Evolutionary conservation across 2,888 invertebrate species (phyloP), one percentile per base, ranked within the genome.

Genomic region (Bembecia ichneumoniformis): DNA sequence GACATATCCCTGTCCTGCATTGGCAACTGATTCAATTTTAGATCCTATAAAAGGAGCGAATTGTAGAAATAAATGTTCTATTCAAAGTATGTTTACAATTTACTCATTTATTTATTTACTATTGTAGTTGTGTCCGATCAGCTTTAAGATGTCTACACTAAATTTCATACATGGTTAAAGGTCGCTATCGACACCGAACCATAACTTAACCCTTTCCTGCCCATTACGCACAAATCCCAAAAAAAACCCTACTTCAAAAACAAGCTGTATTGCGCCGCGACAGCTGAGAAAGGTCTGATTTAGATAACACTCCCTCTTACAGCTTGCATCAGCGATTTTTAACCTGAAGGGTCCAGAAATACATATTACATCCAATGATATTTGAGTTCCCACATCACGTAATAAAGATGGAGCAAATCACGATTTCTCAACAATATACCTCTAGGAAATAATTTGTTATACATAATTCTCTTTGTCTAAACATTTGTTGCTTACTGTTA

Each of bases 261-360:
- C 44, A 44, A 44, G 44, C 15, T 44, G 44, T 14, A 15, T 17
- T 16, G 44, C 13, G 44, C 17, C 44, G 15, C 44, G 44, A 16
- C 43, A 40, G 40, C 49, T 35, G 13, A 11, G 9, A n/a, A 47
- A 53, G 57, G 56, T 62, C 59, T 58, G 58, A 62, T 62, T 58
- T 55, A 60, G 62, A 63, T 60, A 58, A 59, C 58, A 52, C 50
- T 47, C 55, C 58, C 54, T 55, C 52, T 16, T 15, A 14, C 14
- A 13, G 40, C 40, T 40, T 40, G 40, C 40, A 40, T 40, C 40
- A 40, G 14, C 40, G 40, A 40, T 40, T 40, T 40, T 40, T 40
- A 40, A 40, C 28, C 28, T 28, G 28, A 40, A 40, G 40, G 40
- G 40, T 14, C 40, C 3, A 40, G 14, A 14, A 40, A 14, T 28